Percentiles rank a stretch among this genome's conserved stretches.
Evolutionary conservation across 2,797 vertebrate genomes (phyloP).

Genomic region (Lacerta bilineata): DNA sequence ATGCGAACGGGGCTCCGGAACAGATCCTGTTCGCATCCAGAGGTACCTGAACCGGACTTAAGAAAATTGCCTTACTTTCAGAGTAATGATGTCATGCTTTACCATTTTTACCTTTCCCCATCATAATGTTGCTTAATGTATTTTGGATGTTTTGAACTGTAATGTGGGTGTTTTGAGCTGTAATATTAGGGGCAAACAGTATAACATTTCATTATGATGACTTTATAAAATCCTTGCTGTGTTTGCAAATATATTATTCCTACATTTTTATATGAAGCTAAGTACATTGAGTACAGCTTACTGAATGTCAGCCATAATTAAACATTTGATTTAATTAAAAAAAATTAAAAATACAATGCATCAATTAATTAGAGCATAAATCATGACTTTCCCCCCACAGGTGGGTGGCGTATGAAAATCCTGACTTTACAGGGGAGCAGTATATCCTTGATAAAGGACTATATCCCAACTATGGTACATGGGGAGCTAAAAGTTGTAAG

Average conservation of each 20-base stretch:
- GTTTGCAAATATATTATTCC: not conserved
- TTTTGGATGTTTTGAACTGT: not conserved
- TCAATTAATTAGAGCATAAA: not conserved
- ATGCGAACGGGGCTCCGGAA: too few relatives aligned
- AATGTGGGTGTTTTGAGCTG: not conserved
- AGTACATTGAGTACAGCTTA: not conserved
- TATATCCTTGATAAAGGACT: constrained; percentile 94
- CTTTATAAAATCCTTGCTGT: constrained; percentile 3
- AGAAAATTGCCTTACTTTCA: not conserved
- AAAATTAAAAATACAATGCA: constrained; percentile 11
- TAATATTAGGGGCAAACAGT: not conserved
- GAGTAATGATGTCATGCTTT: not conserved
- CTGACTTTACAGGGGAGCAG: constrained; percentile 91
- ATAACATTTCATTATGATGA: not conserved
- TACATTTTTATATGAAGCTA: not conserved
- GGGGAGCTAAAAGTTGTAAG: constrained; percentile 87
- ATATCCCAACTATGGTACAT: constrained; percentile 89
- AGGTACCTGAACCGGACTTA: not conserved
- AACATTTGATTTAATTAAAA: constrained; percentile 17
- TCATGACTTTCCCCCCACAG: constrained; percentile 73
- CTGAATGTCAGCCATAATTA: not conserved
- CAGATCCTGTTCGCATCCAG: too few relatives aligned
- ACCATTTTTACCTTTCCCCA: not conserved
- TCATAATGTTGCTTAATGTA: not conserved
- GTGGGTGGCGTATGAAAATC: constrained; percentile 95